Evolutionary conservation across 1,140 invertebrate species (phyloP), one percentile per base, ranked within the genome.

Genomic region (Oedothorax gibbosus): DNA sequence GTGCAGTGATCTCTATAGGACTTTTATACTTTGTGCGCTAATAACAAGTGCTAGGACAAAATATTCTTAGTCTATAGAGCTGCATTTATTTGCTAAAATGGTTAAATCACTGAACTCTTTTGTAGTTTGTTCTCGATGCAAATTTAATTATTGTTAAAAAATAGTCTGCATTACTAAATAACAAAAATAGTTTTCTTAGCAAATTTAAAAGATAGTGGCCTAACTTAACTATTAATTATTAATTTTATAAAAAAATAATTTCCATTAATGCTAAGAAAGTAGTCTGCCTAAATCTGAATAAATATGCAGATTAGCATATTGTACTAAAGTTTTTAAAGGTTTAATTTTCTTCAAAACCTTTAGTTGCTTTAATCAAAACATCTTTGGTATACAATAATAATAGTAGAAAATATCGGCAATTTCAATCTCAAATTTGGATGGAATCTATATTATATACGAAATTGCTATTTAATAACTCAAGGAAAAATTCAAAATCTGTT

Each of bases 241-340:
- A 68, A 84, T 84, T 75, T 76, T n/a, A n/a, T 84, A 84, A 84
- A 76, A 84, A 84, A 84, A 84, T 84, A 84, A 54, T 51, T 75
- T 84, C 69, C 53, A 21, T 66, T 49, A 76, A 54, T 57, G 20
- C 62, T 76, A 84, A 51, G 9, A 64, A 84, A 35, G 62, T 54
- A 21, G 20, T 35, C 35, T 35, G 35, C 35, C 35, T 35, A 35
- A 35, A 35, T 35, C 35, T 35, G 35, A 35, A 35, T 35, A 35
- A 35, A 35, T 35, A 35, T 35, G 35, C 35, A 35, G 35, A 35
- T 35, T 35, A 35, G 35, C 35, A 35, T 35, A 35, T 35, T 35
- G 35, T 35, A 35, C 35, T 35, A 35, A 35, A 35, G 35, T 35
- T 35, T 35, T 35, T 35, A 35, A 35, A 35, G 35, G 35, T 35